Base-by-base conservation (phyloP, 2,888 invertebrate genomes). In the Lepidonotus clava region DNA sequence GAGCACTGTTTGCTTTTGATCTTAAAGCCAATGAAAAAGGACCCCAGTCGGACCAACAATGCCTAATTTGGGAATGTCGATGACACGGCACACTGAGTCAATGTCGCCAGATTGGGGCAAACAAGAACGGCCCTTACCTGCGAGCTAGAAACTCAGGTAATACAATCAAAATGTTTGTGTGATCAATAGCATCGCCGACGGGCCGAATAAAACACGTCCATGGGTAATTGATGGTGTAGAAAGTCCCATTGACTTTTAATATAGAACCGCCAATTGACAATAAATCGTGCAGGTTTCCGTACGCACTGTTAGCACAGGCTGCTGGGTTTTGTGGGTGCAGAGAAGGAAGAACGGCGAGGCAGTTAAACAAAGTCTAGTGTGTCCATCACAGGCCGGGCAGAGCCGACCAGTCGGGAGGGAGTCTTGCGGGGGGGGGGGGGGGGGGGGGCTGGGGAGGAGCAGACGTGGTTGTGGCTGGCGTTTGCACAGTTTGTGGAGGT, bases 241-340 rank as follows among this genome's bases (percentile, higher is more conserved):
- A 34, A 80, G 80, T 80, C 24, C 46, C 80, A 80, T 80, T 41
- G 80, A 80, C 80, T 80, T 80, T 80, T 80, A 80, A 41, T 80
- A 46, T 28, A 46, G 80, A 80, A 51, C 80, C 51, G 80, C 18
- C 80, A 80, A 80, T 80, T 46, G 80, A 41, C 80, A 80, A 80
- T 51, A 80, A 41, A 80, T 71, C 71, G 71, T 34, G 71, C 38
- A 1, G 18, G 34, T 34, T 1, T 66, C 66, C n/a, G 36, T 18
- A n/a, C 38, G 36, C 36, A 34, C 34, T 11, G 66, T 66, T 28
- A 66, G 66, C 34, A 34, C 66, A 56, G 28, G 2, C 61, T 61
- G 2, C 11, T n/a, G n/a, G n/a, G 46, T 11, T 46, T 46, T 6
- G 46, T 46, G 61, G 61, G 61, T n/a, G 61, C n/a, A 32, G 24